phyloP scores from a whole-genome alignment of 2,888 invertebrate genomes.

The Dione juno region DNA sequence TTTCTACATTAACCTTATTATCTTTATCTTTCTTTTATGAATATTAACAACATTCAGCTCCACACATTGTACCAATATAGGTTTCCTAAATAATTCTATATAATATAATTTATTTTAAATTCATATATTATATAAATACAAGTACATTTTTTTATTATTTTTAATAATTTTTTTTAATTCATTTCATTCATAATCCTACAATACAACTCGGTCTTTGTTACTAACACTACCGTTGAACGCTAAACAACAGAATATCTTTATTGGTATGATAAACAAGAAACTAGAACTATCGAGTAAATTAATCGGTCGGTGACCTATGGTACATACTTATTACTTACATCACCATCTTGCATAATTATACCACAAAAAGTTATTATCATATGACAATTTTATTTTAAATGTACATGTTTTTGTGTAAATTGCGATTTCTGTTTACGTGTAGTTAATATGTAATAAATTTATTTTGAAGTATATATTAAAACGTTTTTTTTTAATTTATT shows the following conservation, averaged over 20 bases:
- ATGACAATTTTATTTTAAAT: background rate
- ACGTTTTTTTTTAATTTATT: too few species aligned
- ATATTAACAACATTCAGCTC: background rate
- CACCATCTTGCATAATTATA: conserved; percentile 34
- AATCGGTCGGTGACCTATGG: conserved; percentile 67
- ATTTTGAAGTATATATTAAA: too few species aligned
- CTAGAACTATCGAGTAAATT: conserved; percentile 68
- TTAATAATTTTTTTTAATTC: background rate
- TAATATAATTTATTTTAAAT: too few species aligned
- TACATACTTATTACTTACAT: conserved; percentile 13
- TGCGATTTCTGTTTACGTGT: too few species aligned
- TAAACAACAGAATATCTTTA: conserved; percentile 69
- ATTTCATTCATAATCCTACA: background rate
- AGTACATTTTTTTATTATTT: too few species aligned
- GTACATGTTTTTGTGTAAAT: background rate
- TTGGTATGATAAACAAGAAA: conserved; percentile 68
- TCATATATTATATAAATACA: too few species aligned
- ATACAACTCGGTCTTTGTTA: conserved; percentile 23
- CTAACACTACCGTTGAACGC: conserved; percentile 35
- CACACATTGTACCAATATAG: too few species aligned
- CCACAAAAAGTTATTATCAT: conserved; percentile 1
- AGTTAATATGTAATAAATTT: too few species aligned
- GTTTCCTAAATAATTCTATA: too few species aligned
- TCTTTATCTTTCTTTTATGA: background rate
- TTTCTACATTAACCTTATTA: background rate